Evolutionary conservation across 2,888 invertebrate genomes (phyloP).

Genomic region (Zhuqinia jingwanae): DNA sequence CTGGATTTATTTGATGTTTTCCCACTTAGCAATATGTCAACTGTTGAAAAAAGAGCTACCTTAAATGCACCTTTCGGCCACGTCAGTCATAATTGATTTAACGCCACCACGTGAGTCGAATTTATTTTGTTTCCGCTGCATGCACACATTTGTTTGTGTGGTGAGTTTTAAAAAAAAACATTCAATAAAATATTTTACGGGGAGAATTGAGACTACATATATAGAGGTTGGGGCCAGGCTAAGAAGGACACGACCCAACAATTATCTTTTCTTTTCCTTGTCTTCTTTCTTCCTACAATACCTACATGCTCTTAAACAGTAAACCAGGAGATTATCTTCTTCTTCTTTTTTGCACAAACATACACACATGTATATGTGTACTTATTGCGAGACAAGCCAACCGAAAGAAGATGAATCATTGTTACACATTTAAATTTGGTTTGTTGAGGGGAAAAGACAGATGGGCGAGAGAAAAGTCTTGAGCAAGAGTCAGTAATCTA

Average conservation of each 20-base stretch:
- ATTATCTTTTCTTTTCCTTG: slow-evolving; percentile 26
- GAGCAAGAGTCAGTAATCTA: slow-evolving; percentile 18
- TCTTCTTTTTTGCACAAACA: slow-evolving; percentile 55
- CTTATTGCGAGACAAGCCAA: not conserved
- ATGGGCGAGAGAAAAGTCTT: slow-evolving; percentile 62
- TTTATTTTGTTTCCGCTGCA: slow-evolving; percentile 68
- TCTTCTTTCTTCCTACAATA: not conserved
- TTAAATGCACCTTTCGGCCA: slow-evolving; percentile 69
- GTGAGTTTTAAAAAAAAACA: slow-evolving; percentile 23
- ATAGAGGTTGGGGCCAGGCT: slow-evolving; percentile 27
- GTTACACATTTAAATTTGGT: slow-evolving; percentile 62
- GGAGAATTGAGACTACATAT: slow-evolving; percentile 32
- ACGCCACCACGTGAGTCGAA: slow-evolving; percentile 70
- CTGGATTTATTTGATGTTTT: slow-evolving; percentile 69
- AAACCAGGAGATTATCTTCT: slow-evolving; percentile 50
- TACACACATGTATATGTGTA: not conserved
- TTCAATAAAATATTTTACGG: slow-evolving; percentile 14
- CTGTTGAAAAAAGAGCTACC: slow-evolving; percentile 66
- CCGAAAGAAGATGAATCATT: slow-evolving; percentile 43
- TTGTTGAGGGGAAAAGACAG: slow-evolving; percentile 49
- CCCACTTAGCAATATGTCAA: slow-evolving; percentile 72
- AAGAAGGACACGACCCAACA: slow-evolving; percentile 38
- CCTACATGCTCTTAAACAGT: not conserved
- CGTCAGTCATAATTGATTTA: slow-evolving; percentile 73
- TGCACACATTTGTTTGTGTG: too few species aligned